Evolutionary conservation across 53 echinoderm and acorn worm species (phyloP).

Genomic region (Glandiceps talaboti): DNA sequence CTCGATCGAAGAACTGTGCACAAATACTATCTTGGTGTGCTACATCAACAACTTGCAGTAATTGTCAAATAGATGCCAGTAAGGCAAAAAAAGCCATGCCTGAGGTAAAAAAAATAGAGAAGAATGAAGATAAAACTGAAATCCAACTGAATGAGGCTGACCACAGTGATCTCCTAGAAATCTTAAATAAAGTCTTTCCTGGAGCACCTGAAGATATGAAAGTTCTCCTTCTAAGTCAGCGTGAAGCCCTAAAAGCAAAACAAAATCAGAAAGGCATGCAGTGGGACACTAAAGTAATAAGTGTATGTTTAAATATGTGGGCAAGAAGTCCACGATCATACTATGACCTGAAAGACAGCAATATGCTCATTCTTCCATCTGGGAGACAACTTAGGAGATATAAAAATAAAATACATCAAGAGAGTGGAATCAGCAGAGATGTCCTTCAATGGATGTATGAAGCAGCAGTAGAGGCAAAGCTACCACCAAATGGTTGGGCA

Average conservation of each 20-base stretch:
- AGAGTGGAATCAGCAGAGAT: not conserved
- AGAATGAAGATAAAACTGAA: not conserved
- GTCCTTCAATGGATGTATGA: conserved; percentile 17
- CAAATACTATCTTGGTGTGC: not conserved
- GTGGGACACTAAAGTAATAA: conserved; percentile 14
- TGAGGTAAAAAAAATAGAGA: too few species aligned
- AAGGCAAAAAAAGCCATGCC: not conserved
- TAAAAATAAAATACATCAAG: conserved; percentile 10
- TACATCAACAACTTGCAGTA: not conserved
- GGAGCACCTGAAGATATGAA: conserved; percentile 7
- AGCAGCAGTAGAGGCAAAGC: not conserved
- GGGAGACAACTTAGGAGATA: conserved; percentile 11
- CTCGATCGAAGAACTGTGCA: not conserved
- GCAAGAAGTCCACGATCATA: conserved; percentile 6
- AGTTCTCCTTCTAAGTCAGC: conserved; percentile 2
- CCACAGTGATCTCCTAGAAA: conserved; percentile 5
- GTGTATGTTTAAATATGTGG: conserved; percentile 17
- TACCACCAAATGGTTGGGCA: conserved; percentile 8
- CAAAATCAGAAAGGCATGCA: not conserved
- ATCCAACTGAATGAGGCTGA: conserved; percentile 6
- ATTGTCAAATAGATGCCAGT: not conserved
- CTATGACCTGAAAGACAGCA: conserved; percentile 9
- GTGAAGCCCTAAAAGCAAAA: conserved; percentile 9
- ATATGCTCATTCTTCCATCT: conserved; percentile 9
- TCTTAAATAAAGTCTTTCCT: conserved; percentile 2